Conservation (phyloP, 2,888 invertebrate genomes). For the Entomobrya multifasciata region DNA sequence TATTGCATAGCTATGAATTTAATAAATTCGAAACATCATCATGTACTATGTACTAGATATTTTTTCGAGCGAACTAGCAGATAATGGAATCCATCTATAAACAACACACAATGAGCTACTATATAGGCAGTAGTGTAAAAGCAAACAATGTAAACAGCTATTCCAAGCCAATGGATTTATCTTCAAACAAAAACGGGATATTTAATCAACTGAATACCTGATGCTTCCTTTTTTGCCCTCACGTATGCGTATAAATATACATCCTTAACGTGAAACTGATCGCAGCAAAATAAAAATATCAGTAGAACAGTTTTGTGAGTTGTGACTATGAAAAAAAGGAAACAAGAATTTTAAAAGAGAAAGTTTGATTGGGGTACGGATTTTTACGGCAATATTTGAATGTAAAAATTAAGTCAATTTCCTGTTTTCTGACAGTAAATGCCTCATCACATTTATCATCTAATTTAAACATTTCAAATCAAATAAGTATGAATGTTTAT, state of each 20-base stretch:
- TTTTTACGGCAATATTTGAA: too few relatives aligned
- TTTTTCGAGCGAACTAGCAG: neutral
- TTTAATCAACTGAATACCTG: constrained; percentile 3
- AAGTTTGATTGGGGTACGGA: neutral
- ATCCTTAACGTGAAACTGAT: too few relatives aligned
- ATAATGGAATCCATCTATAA: neutral
- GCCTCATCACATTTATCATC: too few relatives aligned
- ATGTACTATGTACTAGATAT: neutral
- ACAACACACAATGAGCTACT: neutral
- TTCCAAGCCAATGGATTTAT: neutral
- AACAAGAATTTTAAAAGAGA: neutral
- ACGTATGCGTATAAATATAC: too few relatives aligned
- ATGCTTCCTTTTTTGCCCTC: neutral
- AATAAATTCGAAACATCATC: too few relatives aligned
- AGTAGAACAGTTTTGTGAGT: neutral
- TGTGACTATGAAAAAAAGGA: neutral
- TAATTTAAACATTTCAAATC: too few relatives aligned
- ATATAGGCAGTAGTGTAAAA: too few relatives aligned
- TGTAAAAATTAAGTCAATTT: neutral
- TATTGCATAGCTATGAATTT: too few relatives aligned
- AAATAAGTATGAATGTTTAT: too few relatives aligned
- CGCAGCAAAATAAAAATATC: neutral
- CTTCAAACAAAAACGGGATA: constrained; percentile 5
- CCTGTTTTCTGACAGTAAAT: neutral
- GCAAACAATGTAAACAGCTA: neutral